phyloP scores from a whole-genome alignment of 2,113 vertebrate genomes.

The Variabilichromis moorii region DNA sequence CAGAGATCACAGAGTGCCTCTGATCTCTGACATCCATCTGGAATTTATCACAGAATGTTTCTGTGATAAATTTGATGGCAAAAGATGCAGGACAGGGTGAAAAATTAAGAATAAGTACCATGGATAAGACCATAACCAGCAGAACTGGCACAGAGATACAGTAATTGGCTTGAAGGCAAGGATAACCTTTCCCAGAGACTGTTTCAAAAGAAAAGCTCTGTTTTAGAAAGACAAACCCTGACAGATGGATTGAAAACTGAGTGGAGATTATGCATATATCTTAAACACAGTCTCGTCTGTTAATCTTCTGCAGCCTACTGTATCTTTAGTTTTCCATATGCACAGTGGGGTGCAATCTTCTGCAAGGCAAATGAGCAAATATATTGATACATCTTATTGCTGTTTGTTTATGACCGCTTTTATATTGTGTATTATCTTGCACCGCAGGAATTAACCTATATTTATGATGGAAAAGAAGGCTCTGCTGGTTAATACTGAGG shows the following conservation, averaged over 20 bases:
- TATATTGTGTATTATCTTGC: not conserved
- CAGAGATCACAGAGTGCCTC: constrained; percentile 2
- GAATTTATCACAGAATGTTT: not conserved
- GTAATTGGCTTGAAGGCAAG: not conserved
- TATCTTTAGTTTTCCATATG: not conserved
- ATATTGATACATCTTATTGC: not conserved
- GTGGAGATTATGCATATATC: not conserved
- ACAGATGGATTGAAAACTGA: not conserved
- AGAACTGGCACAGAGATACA: not conserved
- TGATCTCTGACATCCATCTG: not conserved
- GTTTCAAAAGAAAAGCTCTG: not conserved
- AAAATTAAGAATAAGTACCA: not conserved
- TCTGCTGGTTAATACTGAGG: not conserved
- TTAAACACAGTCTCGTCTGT: not conserved
- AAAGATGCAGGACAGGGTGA: not conserved
- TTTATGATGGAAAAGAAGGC: not conserved
- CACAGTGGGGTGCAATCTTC: not conserved
- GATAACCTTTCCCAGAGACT: not conserved
- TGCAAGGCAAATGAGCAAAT: not conserved
- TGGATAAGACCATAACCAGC: not conserved
- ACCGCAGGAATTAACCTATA: not conserved
- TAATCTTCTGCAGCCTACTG: not conserved
- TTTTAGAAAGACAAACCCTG: not conserved
- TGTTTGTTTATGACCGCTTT: constrained; percentile 8
- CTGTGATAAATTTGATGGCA: not conserved